Percentiles rank a stretch among this genome's conserved stretches.
phyloP scores from a whole-genome alignment of 1,140 invertebrate genomes.

The Nephila pilipes region DNA sequence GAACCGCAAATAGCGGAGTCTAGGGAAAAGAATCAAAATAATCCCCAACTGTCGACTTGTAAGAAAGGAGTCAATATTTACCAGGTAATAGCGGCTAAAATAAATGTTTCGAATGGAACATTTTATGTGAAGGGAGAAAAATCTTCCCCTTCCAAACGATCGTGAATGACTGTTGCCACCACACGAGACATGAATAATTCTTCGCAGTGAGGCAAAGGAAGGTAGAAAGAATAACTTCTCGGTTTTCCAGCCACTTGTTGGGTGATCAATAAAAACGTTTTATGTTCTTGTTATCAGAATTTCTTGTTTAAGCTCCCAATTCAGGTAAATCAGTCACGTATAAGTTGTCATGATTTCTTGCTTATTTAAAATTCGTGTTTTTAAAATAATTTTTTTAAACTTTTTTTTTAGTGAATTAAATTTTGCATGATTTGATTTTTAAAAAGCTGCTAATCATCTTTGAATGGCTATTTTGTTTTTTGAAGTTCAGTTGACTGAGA shows the following conservation, averaged over 20 bases:
- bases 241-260: constrained; percentile 70
- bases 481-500: too few relatives aligned
- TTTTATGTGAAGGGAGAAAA: constrained; percentile 67
- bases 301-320: constrained; percentile 53
- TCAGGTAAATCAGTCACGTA: constrained; percentile 58
- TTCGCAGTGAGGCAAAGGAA: constrained; percentile 15
- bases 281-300: constrained; percentile 62
- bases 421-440: background rate
- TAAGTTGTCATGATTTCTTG: background rate
- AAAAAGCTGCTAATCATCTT: too few relatives aligned
- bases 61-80: constrained; percentile 74
- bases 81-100: constrained; percentile 73
- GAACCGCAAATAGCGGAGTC: constrained; percentile 3
- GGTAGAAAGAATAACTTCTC: constrained; percentile 64
- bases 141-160: constrained; percentile 49
- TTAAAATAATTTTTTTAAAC: background rate
- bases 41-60: constrained; percentile 46
- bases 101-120: constrained; percentile 74
- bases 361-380: background rate
- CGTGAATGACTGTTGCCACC: constrained; percentile 76
- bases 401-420: background rate
- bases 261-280: constrained; percentile 75
- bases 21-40: constrained; percentile 3
- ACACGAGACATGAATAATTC: constrained; percentile 75
- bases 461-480: too few relatives aligned